Base-by-base conservation (phyloP, 2,113 vertebrate genomes). In the Aptenodytes patagonicus region DNA sequence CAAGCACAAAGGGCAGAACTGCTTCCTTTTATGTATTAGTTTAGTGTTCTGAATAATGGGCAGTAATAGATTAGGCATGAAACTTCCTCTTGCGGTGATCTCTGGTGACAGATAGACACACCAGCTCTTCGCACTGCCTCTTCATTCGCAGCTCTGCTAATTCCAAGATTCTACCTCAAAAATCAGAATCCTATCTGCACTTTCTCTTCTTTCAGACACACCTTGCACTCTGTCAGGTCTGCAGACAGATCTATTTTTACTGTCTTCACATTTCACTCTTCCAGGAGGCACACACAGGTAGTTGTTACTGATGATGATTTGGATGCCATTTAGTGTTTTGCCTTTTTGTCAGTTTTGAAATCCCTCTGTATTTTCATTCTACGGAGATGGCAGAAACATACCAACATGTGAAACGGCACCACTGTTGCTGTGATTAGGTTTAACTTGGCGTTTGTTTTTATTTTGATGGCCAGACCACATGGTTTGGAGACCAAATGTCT, bases 101-200 rank as follows among this genome's bases (percentile, higher is more conserved):
- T 9, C 52, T 84, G 25, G 24, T 57, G 52, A 87, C 21, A 73
- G 79, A 73, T 7, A 19, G 64, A 64, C 4, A 71, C 4, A 22
- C 19, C 57, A 65, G 61, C 52, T 80, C 55, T 89, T 87, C 29
- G 15, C n/a, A 61, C 24, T 54, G 54, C 32, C 47, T 80, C 78
- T 70, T 20, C 76, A 58, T 6, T 6, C 0, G 0, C 17, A 70
- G 71, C 15, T 34, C 51, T 47, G 29, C 40, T 62, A 66, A 52
- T 52, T 82, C 52, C n/a, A 75, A 84, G 47, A 68, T 25, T 78
- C 42, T 62, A 26, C 26, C 22, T 47, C 61, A 77, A 57, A 57
- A 32, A 79, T 36, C 12, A 26, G 34, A 89, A 85, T 65, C 28
- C 40, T 52, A 4, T 20, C 38, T 38, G 46, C 25, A 40, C 21